Conservation (phyloP, 92 coral and sea anemone genomes). For the Palythoa heliodiscus region DNA sequence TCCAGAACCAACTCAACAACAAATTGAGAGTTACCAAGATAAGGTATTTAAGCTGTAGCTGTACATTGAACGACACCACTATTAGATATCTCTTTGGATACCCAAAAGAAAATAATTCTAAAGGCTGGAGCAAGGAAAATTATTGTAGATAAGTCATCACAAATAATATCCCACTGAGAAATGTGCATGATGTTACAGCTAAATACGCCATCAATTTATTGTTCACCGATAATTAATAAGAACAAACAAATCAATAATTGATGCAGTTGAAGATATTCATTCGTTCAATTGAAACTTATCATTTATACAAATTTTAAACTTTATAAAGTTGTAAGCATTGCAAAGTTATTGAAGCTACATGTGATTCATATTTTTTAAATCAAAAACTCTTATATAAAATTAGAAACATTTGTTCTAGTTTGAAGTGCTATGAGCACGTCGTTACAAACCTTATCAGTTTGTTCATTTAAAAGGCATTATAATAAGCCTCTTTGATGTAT, state of each 20-base stretch:
- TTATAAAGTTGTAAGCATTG: background rate
- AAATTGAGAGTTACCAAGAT: no score
- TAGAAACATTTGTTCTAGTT: constrained; percentile 3
- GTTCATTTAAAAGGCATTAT: constrained; percentile 13
- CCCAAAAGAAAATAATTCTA: constrained; percentile 42
- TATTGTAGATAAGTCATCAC: constrained; percentile 46
- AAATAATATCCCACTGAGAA: constrained; percentile 37
- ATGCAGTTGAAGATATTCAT: background rate
- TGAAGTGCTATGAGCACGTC: constrained; percentile 11
- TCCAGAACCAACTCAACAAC: no score
- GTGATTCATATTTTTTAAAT: constrained; percentile 12
- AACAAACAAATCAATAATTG: background rate
- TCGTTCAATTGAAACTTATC: background rate
- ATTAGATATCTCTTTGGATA: constrained; percentile 14
- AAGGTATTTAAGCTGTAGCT: no score
- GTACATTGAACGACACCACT: constrained; percentile 19
- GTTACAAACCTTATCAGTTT: background rate
- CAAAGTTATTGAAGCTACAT: constrained; percentile 6
- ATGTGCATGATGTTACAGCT: constrained; percentile 41
- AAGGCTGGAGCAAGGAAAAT: constrained; percentile 48
- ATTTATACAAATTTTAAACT: background rate
- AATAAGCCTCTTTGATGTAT: constrained; percentile 3
- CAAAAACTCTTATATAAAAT: constrained; percentile 7
- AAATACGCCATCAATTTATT: constrained; percentile 17
- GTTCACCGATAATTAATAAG: constrained; percentile 21